Evolutionary conservation across 2,797 vertebrate genomes (phyloP).

Genomic region (Lemur catta): DNA sequence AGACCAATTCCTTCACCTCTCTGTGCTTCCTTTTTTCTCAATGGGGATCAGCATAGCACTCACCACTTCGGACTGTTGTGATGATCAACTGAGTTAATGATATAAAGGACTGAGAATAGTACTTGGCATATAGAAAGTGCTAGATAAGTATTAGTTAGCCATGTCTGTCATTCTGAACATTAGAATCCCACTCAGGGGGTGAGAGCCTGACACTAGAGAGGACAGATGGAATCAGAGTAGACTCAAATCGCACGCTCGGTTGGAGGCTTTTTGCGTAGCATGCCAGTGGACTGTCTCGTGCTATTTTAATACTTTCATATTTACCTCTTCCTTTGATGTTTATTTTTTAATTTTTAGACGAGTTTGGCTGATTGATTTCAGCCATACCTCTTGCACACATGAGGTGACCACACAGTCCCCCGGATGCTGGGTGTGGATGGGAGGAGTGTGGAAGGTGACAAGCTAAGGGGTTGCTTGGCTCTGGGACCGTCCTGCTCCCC

Average conservation of each 20-base stretch:
- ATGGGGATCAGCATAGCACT: not conserved
- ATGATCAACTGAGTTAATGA: not conserved
- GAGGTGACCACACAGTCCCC: rapidly evolving
- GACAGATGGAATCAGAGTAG: not conserved
- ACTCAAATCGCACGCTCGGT: rapidly evolving
- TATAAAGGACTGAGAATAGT: not conserved
- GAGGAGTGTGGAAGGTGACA: not conserved
- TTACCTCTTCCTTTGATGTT: not conserved
- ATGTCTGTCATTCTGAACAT: not conserved
- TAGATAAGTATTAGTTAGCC: not conserved
- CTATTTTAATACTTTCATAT: not conserved
- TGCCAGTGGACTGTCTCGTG: not conserved
- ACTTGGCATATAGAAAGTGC: not conserved
- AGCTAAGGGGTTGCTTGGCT: not conserved
- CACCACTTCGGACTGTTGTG: not conserved
- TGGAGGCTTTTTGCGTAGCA: not conserved
- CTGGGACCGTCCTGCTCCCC: not conserved
- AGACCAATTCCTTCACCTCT: not conserved
- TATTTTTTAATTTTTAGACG: not conserved
- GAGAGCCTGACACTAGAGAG: not conserved
- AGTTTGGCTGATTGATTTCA: not conserved
- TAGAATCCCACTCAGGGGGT: too few relatives aligned
- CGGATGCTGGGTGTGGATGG: not conserved
- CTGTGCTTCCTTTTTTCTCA: not conserved
- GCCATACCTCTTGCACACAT: not conserved